phyloP scores from a whole-genome alignment of 37 sponge, comb jelly and placozoan genomes.

The Beroe forskalii region DNA sequence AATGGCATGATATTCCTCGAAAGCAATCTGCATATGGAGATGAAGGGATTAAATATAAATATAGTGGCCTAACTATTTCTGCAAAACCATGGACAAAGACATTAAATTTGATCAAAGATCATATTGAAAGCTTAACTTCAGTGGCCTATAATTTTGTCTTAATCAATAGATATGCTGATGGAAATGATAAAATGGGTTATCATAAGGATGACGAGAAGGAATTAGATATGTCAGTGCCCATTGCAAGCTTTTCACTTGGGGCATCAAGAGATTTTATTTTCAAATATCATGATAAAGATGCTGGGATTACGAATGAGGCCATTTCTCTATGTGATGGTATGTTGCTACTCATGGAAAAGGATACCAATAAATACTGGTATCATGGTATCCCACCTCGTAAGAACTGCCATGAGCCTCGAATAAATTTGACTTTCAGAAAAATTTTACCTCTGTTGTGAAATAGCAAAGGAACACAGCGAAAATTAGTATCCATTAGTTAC shows the following conservation, averaged over 20 bases:
- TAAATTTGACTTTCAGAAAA: slow-evolving; percentile 75
- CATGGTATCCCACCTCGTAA: slow-evolving; percentile 74
- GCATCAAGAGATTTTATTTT: slow-evolving; percentile 76
- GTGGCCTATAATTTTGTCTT: slow-evolving; percentile 76
- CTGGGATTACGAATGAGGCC: slow-evolving; percentile 66
- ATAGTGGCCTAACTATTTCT: slow-evolving; percentile 69
- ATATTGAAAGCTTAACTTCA: slow-evolving; percentile 32
- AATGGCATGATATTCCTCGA: slow-evolving; percentile 69
- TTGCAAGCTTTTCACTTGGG: slow-evolving; percentile 75
- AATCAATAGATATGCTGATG: slow-evolving; percentile 76
- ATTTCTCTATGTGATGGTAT: slow-evolving; percentile 70
- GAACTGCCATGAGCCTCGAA: slow-evolving; percentile 65
- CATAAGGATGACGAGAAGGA: slow-evolving; percentile 78
- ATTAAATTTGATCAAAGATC: slow-evolving; percentile 21
- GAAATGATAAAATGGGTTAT: slow-evolving; percentile 73
- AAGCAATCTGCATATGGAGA: slow-evolving; percentile 79
- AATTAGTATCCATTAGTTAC: no score
- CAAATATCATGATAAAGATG: slow-evolving; percentile 69
- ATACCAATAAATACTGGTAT: slow-evolving; percentile 77
- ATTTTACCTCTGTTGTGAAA: no score
- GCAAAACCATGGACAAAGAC: slow-evolving; percentile 72
- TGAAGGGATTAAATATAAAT: slow-evolving; percentile 67
- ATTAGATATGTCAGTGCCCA: slow-evolving; percentile 63
- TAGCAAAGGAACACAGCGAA: no score
- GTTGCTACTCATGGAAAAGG: slow-evolving; percentile 71